phyloP scores from a whole-genome alignment of 2,888 invertebrate genomes.

The Drosophila demipolita region DNA sequence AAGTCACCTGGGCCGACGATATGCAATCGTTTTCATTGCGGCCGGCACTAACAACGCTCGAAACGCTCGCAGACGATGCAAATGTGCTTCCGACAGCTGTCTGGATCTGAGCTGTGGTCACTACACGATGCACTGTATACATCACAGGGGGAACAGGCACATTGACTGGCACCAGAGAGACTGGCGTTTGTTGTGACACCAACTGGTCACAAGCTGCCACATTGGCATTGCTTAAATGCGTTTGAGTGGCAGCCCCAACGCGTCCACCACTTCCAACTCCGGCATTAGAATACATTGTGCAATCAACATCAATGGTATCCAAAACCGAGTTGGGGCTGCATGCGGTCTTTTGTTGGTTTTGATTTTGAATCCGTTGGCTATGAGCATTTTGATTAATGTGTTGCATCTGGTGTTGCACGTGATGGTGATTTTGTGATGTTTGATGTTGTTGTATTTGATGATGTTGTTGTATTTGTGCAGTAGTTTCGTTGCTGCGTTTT shows the following conservation, averaged over 20 bases:
- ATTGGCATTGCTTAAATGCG: constrained; percentile 70
- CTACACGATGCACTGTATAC: constrained; percentile 85
- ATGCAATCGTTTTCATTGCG: constrained; percentile 79
- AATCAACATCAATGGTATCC: constrained; percentile 79
- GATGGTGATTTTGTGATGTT: constrained; percentile 57
- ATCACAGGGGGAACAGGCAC: constrained; percentile 82
- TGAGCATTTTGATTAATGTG: constrained; percentile 56
- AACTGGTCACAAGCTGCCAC: constrained; percentile 55
- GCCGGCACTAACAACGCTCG: constrained; percentile 84
- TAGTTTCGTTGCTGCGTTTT: constrained; percentile 53
- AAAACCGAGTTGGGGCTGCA: constrained; percentile 56
- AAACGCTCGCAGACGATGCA: constrained; percentile 84
- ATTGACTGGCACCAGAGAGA: constrained; percentile 61
- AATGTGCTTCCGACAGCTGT: constrained; percentile 83
- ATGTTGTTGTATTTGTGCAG: constrained; percentile 40
- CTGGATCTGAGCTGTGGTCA: constrained; percentile 85
- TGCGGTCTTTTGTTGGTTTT: constrained; percentile 53
- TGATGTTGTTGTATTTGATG: constrained; percentile 55
- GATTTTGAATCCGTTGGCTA: constrained; percentile 53
- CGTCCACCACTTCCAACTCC: constrained; percentile 69
- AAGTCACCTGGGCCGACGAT: constrained; percentile 64
- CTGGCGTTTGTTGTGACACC: constrained; percentile 60
- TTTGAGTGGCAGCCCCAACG: constrained; percentile 82
- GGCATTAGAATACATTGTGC: constrained; percentile 68
- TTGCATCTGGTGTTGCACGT: constrained; percentile 71